Conservation (phyloP, 2,113 vertebrate genomes). For the Rhynchopsitta pachyrhyncha region DNA sequence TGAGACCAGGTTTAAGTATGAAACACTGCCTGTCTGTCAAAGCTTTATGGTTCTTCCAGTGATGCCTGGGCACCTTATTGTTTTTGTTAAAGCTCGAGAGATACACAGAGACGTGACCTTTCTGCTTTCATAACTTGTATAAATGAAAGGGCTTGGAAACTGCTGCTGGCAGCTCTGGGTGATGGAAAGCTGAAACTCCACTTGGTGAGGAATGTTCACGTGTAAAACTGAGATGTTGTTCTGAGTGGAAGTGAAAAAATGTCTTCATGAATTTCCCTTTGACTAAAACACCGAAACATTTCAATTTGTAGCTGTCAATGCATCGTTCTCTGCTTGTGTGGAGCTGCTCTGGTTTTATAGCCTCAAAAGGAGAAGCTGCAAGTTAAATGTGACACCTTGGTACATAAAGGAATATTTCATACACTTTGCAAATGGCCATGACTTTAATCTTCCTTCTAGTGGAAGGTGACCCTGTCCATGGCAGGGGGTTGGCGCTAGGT, state of each 20-base stretch:
- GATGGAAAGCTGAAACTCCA: not conserved
- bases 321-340: not conserved
- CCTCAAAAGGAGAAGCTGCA: not conserved
- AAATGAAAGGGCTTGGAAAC: not conserved
- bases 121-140: constrained; percentile 24
- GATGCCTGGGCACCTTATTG: constrained; percentile 23
- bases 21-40: constrained; percentile 41
- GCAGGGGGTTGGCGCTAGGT: not conserved
- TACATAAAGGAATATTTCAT: not conserved
- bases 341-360: not conserved
- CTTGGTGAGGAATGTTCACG: not conserved
- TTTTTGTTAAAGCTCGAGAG: constrained; percentile 42
- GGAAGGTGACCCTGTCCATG: not conserved
- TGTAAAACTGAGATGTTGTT: not conserved
- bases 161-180: not conserved
- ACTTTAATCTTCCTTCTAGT: not conserved
- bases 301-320: not conserved
- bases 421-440: not conserved
- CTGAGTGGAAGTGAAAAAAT: not conserved
- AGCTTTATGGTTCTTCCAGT: not conserved
- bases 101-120: constrained; percentile 10
- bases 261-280: not conserved
- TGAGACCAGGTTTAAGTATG: not conserved
- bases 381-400: not conserved
- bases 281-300: not conserved